Percentiles rank a stretch among this genome's conserved stretches.
These are phyloP conservation scores for Cynodonichthys magdalenae DNA, from an alignment of 2,797 vertebrate species.

Conservation along the genomic window DNA sequence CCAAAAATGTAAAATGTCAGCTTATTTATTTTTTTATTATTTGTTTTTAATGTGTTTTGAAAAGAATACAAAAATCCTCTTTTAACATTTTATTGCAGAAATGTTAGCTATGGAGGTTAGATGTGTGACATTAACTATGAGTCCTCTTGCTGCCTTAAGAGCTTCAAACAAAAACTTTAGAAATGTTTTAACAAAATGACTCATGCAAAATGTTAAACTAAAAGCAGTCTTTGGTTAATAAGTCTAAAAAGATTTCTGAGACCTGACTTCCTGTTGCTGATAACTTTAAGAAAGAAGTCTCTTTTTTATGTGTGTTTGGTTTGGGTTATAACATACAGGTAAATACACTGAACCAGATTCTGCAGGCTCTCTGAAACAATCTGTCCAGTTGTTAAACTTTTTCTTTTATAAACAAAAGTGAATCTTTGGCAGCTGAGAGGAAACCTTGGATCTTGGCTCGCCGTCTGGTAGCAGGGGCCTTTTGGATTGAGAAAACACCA, in stretches of 20 bases:
- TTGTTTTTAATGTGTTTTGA: background rate
- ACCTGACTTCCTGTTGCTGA: background rate
- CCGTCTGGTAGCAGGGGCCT: slow-evolving; percentile 50
- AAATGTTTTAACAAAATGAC: background rate
- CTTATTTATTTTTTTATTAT: background rate
- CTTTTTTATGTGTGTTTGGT: background rate
- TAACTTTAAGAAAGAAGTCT: no score
- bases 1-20: background rate
- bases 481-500: slow-evolving; percentile 65
- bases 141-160: background rate
- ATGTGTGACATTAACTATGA: background rate
- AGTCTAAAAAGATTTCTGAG: background rate
- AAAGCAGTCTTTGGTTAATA: background rate
- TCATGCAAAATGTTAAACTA: background rate
- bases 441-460: slow-evolving; percentile 45
- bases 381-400: slow-evolving; percentile 1
- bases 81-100: slow-evolving; percentile 11
- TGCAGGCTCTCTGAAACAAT: slow-evolving; percentile 11
- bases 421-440: slow-evolving; percentile 28
- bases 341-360: slow-evolving; percentile 6
- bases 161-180: background rate
- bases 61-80: background rate
- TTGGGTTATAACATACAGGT: background rate
- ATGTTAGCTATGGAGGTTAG: background rate
- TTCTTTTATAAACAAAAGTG: slow-evolving; percentile 15